Evolutionary conservation across 1,140 invertebrate genomes (phyloP), one percentile per base, ranked within the genome.

Genomic region (Trichonephila clavipes): DNA sequence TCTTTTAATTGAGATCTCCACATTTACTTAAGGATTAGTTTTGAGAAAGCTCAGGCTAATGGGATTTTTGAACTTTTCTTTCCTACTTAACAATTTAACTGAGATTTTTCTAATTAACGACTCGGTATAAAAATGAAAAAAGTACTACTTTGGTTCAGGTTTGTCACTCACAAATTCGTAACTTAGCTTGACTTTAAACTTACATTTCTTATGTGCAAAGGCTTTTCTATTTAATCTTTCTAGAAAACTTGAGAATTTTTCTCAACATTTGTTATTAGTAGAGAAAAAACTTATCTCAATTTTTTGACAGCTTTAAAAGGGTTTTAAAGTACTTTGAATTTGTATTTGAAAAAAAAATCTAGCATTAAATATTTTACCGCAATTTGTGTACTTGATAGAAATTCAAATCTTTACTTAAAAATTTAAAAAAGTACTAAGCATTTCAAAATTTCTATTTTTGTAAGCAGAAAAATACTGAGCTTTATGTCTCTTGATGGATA

Each of bases 1-100:
- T 28, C 59, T 69, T 81, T 93, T 93, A 88, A 93, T 87, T 93
- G 92, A 93, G 92, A 93, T 81, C 85, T 81, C 58, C 21, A 28
- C 92, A 93, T 93, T 93, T 93, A 93, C 92, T 88, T 66, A 93
- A 88, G 85, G 92, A 77, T 93, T 93, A 93, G 85, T 93, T 93
- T 88, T 88, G 66, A 81, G 86, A 93, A 93, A 93, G 58, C 88
- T 93, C 58, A 86, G 51, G 34, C 83, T 93, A 93, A 93, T 93
- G 92, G 85, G 92, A 92, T 88, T 93, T 93, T 93, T 81, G 44
- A 88, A 34, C 28, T 88, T 88, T 85, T 93, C 83, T 88, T 93
- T 81, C 28, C 16, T 61, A 61, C 59, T 44, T 86, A 92, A 69
- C 62, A 66, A 87, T 93, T 93, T 88, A 88, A 88, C 85, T 77